phyloP scores from a whole-genome alignment of 2,888 invertebrate species.

The Ormia ochracea region DNA sequence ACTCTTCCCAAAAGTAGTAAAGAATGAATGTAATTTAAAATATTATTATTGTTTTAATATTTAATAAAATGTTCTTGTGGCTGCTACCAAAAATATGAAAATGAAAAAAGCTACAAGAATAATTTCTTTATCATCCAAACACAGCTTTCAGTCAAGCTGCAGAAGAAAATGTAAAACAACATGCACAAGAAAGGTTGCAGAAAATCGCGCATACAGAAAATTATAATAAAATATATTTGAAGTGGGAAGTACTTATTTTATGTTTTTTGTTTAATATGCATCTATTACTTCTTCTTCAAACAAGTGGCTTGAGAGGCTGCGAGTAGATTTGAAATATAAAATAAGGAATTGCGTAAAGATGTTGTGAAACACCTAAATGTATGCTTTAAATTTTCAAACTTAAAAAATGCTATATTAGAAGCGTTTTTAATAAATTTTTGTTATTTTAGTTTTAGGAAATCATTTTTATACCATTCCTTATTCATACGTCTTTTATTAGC shows the following conservation, averaged over 20 bases:
- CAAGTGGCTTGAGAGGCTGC: conserved; percentile 1
- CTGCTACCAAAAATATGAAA: not conserved
- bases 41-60: not conserved
- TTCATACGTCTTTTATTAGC: not conserved
- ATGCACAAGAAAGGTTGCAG: not conserved
- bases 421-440: not conserved
- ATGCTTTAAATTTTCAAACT: not conserved
- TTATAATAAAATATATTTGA: conserved; percentile 24
- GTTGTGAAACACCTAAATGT: not conserved
- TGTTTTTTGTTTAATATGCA: not conserved
- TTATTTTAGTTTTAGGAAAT: no score
- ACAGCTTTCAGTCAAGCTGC: not conserved
- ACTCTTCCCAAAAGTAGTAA: not conserved
- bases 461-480: no score
- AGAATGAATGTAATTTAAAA: not conserved
- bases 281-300: not conserved
- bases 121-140: not conserved
- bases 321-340: conserved; percentile 47
- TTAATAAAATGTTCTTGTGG: not conserved
- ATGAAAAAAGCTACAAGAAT: conserved; percentile 4
- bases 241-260: not conserved
- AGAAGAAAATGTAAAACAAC: not conserved
- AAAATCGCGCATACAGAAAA: not conserved
- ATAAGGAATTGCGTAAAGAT: not conserved
- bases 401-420: not conserved